Conservation (phyloP, 2,888 invertebrate genomes). For the Miltochrista miniata region DNA sequence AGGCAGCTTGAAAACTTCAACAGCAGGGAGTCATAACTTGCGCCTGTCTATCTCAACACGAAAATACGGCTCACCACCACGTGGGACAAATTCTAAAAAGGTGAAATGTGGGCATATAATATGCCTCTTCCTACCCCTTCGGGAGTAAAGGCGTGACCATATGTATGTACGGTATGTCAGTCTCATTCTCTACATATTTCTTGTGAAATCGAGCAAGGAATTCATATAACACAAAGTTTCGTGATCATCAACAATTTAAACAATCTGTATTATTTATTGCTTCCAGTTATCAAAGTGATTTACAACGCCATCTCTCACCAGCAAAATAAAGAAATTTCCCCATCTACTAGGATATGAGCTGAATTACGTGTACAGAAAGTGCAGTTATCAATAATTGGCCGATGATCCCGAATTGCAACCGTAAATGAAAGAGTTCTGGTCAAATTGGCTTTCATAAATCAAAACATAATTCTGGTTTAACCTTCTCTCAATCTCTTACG, state of each 20-base stretch:
- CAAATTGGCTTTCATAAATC: slow-evolving; percentile 67
- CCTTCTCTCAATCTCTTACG: slow-evolving; percentile 45
- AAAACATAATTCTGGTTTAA: slow-evolving; percentile 58
- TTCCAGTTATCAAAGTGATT: slow-evolving; percentile 7
- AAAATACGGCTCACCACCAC: no score
- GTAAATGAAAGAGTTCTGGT: slow-evolving; percentile 41
- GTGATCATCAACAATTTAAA: not conserved
- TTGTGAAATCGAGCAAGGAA: not conserved
- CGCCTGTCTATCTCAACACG: no score
- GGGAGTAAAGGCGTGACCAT: no score
- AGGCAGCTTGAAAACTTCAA: no score
- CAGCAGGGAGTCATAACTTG: no score
- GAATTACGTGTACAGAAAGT: slow-evolving; percentile 18
- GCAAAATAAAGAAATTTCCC: slow-evolving; percentile 18
- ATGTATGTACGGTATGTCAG: no score
- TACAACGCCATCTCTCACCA: slow-evolving; percentile 1
- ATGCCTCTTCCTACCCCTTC: no score
- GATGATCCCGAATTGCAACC: slow-evolving; percentile 30
- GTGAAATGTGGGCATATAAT: no score
- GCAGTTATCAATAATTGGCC: slow-evolving; percentile 23
- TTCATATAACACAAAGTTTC: not conserved
- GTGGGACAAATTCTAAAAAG: no score
- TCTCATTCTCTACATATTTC: not conserved
- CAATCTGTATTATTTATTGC: slow-evolving; percentile 7
- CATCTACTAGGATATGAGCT: slow-evolving; percentile 2